Evolutionary conservation across 2,113 vertebrate species (phyloP).

Genomic region (Lutjanus erythropterus): DNA sequence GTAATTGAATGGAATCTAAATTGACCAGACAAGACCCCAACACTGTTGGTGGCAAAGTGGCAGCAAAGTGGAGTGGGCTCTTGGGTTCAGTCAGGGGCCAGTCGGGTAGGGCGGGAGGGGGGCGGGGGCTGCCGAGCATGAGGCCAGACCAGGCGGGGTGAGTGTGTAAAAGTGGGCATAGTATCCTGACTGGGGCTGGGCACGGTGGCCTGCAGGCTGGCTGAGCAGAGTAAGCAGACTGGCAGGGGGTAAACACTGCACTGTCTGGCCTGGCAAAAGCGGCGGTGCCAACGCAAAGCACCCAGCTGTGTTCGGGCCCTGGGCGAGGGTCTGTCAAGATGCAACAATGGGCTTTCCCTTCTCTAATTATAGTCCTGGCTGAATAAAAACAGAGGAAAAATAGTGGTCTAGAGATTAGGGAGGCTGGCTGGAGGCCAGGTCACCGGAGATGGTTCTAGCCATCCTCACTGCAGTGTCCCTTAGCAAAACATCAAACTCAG

Average conservation of each 20-base stretch:
- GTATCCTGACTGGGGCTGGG: constrained; percentile 44
- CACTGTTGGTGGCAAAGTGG: constrained; percentile 71
- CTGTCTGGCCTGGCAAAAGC: constrained; percentile 59
- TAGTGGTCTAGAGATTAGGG: constrained; percentile 48
- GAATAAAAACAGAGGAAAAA: constrained; percentile 59
- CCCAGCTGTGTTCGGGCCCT: constrained; percentile 75
- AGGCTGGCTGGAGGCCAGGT: constrained; percentile 57
- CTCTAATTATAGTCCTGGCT: constrained; percentile 78
- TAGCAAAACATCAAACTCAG: constrained; percentile 12
- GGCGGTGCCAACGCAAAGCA: constrained; percentile 64
- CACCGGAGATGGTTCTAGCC: constrained; percentile 42
- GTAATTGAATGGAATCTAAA: constrained; percentile 72
- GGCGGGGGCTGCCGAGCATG: constrained; percentile 25
- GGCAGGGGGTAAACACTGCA: constrained; percentile 57
- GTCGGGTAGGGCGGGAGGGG: constrained; percentile 44
- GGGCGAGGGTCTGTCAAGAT: constrained; percentile 64
- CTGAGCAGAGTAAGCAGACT: constrained; percentile 47
- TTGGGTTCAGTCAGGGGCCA: constrained; percentile 74
- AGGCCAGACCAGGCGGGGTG: constrained; percentile 58
- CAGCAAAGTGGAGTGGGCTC: constrained; percentile 67
- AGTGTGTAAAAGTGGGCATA: constrained; percentile 58
- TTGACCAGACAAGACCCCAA: constrained; percentile 66
- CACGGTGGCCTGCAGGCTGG: constrained; percentile 35
- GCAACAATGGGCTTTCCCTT: constrained; percentile 69
- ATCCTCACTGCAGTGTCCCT: constrained; percentile 19